Base-by-base conservation (phyloP, 2,113 vertebrate genomes). In the Caracal caracal region DNA sequence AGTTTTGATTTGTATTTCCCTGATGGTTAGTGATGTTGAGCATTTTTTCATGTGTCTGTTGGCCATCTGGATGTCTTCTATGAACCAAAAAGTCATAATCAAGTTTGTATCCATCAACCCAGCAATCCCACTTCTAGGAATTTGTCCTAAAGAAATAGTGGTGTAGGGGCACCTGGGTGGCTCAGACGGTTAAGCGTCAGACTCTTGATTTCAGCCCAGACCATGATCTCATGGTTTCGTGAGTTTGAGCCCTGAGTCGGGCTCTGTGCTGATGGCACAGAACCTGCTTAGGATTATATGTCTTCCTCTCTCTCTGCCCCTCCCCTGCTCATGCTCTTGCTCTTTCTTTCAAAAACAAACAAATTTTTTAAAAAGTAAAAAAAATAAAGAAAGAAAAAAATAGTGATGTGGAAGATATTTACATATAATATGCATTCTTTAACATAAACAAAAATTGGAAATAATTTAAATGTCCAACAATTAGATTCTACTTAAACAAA, bases 401-500 rank as follows among this genome's bases (percentile, higher is more conserved):
- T 2, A 49, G 49, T n/a, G 13, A 61, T 19, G 13, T 47, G 51
- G 82, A 35, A 75, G 49, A 35, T 33, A 78, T 71, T 20, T 37
- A 40, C 26, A 3, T 88, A 35, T 22, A 76, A 75, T 8, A 88
- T 13, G 22, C 40, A 51, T 87, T 76, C 65, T 68, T 79, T 80
- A 76, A 87, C 73, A 56, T n/a, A 93, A 43, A 8, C 3, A 10
- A 15, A 65, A 85, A 47, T 5, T 37, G n/a, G 75, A 90, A 93
- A 65, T 61, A 65, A 75, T 13, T 71, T 93, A 49, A 28, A 79
- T 59, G 59, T 43, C 35, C 28, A 26, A 15, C 7, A 47, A 20
- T 88, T 15, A 33, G 13, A 78, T 93, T 91, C 65, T 92, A 65
- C 68, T 88, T 90, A 85, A 85, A 84, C 4, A 65, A 93, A 82